Evolutionary conservation across 2,113 vertebrate species (phyloP).

Genomic region (Galemys pyrenaicus): DNA sequence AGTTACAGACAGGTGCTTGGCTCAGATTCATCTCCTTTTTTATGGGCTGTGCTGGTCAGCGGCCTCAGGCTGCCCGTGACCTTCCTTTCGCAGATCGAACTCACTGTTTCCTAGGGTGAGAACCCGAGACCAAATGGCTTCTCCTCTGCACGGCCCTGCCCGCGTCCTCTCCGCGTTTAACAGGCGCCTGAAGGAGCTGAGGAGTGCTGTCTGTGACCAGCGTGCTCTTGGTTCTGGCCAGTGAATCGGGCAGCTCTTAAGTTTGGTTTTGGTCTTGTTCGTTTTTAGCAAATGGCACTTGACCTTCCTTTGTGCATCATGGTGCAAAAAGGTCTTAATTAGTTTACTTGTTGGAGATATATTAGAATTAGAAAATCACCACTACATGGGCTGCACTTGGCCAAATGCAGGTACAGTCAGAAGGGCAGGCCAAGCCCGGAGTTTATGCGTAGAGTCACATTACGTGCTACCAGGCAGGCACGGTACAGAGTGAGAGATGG

Average conservation of each 20-base stretch:
- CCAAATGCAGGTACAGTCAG: neutral
- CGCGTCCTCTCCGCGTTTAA: neutral
- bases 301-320: neutral
- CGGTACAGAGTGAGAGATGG: neutral
- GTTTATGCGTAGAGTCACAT: too few relatives aligned
- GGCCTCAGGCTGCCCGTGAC: neutral
- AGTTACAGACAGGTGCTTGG: neutral
- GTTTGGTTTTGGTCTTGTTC: neutral
- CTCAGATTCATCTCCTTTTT: neutral
- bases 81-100: neutral
- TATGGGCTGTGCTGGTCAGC: neutral
- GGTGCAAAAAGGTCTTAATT: neutral
- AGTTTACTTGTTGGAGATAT: neutral
- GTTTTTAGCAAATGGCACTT: neutral
- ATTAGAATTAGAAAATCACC: neutral
- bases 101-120: neutral
- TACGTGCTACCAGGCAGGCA: neutral
- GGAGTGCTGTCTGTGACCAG: too few relatives aligned
- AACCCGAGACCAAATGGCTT: neutral
- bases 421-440: too few relatives aligned
- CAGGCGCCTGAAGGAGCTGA: neutral
- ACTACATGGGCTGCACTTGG: neutral
- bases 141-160: neutral
- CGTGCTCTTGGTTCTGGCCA: neutral
- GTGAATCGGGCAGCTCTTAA: neutral